Percentiles rank a stretch among this genome's conserved stretches.
These are phyloP conservation scores for Chaetophractus vellerosus DNA, from an alignment of 2,797 vertebrate species.

Conservation along the genomic window DNA sequence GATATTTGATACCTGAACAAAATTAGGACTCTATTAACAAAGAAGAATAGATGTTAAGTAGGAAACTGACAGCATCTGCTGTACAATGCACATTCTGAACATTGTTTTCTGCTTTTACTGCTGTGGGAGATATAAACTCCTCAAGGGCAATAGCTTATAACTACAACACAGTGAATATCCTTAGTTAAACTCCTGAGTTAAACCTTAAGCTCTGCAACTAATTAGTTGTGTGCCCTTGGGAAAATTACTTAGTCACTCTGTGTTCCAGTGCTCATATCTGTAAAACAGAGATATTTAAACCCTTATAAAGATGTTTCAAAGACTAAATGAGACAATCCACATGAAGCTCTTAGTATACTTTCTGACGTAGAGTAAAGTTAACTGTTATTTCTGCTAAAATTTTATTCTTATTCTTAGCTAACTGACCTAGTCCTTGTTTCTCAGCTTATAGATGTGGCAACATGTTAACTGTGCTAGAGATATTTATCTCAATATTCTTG, in stretches of 20 bases:
- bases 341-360: neutral
- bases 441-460: neutral
- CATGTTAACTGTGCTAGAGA: neutral
- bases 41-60: neutral
- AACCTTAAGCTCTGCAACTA: neutral
- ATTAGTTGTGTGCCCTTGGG: neutral
- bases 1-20: neutral
- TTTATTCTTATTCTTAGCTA: neutral
- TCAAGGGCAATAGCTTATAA: neutral
- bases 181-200: neutral
- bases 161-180: neutral
- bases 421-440: neutral
- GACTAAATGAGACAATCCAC: neutral
- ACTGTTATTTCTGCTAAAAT: neutral
- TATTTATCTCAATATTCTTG: slow-evolving; percentile 17
- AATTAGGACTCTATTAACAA: neutral
- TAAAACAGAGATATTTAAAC: slow-evolving; percentile 19
- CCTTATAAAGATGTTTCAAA: slow-evolving; percentile 2
- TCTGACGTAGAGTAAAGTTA: slow-evolving; percentile 7
- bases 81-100: neutral
- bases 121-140: neutral
- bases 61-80: neutral
- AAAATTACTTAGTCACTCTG: slow-evolving; percentile 3
- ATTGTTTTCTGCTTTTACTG: neutral
- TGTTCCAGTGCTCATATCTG: neutral